Evolutionary conservation across 2,888 invertebrate species (phyloP).

Genomic region (Noctua pronuba): DNA sequence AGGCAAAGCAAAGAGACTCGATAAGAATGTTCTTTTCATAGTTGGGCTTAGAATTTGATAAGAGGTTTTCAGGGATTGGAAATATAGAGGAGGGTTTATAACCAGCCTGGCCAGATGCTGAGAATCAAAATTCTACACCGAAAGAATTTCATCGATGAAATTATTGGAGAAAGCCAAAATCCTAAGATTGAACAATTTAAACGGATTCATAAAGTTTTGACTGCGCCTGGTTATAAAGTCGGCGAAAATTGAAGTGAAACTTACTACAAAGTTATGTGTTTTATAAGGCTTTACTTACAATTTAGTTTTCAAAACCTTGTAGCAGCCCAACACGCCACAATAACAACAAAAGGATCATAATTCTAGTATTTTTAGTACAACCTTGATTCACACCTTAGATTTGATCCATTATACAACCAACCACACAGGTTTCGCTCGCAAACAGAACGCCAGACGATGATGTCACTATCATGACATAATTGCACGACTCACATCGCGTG

Average conservation of each 20-base stretch:
- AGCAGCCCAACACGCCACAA: slow-evolving; percentile 20
- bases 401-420: slow-evolving; percentile 32
- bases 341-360: slow-evolving; percentile 24
- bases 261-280: not conserved
- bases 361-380: slow-evolving; percentile 12
- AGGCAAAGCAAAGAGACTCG: slow-evolving; percentile 24
- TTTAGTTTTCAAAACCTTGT: not conserved
- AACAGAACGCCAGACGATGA: slow-evolving; percentile 57
- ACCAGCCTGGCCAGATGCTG: not conserved
- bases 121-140: not conserved
- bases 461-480: slow-evolving; percentile 69
- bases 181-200: not conserved
- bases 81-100: not conserved
- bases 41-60: slow-evolving; percentile 10
- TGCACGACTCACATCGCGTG: slow-evolving; percentile 61
- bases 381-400: slow-evolving; percentile 56
- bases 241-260: not conserved
- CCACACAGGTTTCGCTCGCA: slow-evolving; percentile 54
- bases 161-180: not conserved
- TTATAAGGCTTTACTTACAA: not conserved
- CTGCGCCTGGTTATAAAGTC: not conserved
- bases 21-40: slow-evolving; percentile 40
- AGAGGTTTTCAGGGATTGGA: not conserved
- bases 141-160: not conserved
- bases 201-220: not conserved